A percentile compares a stretch with the other conserved stretches of the same genome.
These are phyloP conservation scores for Hydropsyche betteni DNA, from an alignment of 2,888 invertebrate genomes.

Conservation along the genomic window DNA sequence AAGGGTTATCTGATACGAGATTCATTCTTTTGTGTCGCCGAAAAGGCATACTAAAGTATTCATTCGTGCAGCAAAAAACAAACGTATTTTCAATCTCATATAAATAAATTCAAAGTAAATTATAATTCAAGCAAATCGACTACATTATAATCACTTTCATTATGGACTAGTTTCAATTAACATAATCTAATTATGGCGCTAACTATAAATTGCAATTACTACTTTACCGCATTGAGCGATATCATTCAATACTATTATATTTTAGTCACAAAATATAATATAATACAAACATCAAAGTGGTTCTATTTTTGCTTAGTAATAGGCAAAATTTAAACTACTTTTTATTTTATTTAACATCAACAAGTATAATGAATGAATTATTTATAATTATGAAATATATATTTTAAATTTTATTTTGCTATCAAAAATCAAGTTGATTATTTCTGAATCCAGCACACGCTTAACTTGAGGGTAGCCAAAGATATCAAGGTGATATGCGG, in stretches of 20 bases:
- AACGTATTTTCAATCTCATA: constrained; percentile 5
- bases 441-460: constrained; percentile 6
- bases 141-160: no score
- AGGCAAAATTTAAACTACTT: no score
- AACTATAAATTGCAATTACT: no score
- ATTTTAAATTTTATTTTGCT: neutral
- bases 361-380: neutral
- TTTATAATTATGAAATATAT: neutral
- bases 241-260: no score
- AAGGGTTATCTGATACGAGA: constrained; percentile 30
- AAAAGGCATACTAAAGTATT: constrained; percentile 21
- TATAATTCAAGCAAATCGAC: no score
- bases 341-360: no score
- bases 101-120: neutral
- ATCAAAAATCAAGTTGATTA: constrained; percentile 1
- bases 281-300: no score
- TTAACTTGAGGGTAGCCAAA: constrained; percentile 25
- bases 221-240: no score
- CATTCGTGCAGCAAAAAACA: neutral
- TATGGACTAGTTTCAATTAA: no score
- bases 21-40: constrained; percentile 16
- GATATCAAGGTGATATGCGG: constrained; percentile 33
- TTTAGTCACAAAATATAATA: no score
- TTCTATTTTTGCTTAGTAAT: no score
- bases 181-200: no score